Conservation (phyloP, 2,113 vertebrate genomes). For the Ifrita kowaldi region DNA sequence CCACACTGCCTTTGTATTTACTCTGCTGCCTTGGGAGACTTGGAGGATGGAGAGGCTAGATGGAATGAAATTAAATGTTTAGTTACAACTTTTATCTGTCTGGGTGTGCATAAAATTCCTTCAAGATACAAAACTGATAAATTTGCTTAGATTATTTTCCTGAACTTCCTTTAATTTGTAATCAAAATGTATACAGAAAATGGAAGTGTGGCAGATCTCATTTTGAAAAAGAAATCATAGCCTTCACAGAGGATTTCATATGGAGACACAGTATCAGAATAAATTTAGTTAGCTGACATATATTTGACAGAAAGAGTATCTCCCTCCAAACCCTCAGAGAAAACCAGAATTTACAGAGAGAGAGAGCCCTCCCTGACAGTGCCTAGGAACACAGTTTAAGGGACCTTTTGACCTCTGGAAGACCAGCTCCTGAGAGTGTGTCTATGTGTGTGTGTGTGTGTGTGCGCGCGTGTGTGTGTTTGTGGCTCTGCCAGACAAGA, state of each 20-base stretch:
- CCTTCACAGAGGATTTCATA: background rate
- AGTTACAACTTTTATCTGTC: background rate
- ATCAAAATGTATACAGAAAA: background rate
- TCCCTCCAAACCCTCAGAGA: background rate
- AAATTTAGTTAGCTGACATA: background rate
- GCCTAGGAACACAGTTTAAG: background rate
- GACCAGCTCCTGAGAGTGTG: background rate
- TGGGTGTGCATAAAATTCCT: background rate
- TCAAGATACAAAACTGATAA: background rate
- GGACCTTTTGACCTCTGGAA: background rate
- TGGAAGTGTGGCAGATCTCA: background rate
- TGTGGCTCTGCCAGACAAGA: background rate
- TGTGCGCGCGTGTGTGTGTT: background rate
- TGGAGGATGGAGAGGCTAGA: background rate
- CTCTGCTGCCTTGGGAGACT: background rate
- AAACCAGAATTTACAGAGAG: background rate
- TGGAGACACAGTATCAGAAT: rapidly evolving
- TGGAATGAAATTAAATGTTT: background rate
- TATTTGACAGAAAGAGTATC: background rate
- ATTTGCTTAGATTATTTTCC: background rate
- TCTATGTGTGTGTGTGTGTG: too few species aligned
- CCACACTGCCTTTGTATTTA: background rate
- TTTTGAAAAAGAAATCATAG: background rate
- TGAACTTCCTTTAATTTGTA: background rate
- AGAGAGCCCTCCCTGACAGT: background rate